These are phyloP conservation scores for Drosophila mimica DNA, from an alignment of 2,888 invertebrate genomes.

Conservation along the genomic window DNA sequence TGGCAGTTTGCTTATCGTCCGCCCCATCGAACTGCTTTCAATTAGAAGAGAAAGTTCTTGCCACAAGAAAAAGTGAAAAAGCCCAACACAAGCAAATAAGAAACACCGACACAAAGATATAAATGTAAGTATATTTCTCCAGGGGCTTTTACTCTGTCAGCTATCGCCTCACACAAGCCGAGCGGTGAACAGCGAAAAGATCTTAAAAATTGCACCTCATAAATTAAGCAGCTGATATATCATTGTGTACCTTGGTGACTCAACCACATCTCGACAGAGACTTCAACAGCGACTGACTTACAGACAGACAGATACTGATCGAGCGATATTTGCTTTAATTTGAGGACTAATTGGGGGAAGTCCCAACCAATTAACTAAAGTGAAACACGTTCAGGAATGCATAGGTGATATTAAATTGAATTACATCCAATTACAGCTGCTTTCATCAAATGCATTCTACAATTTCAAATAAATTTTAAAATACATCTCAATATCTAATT, in stretches of 20 bases:
- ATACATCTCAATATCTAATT: background rate
- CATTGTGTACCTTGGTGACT: constrained; percentile 17
- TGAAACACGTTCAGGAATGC: background rate
- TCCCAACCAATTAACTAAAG: background rate
- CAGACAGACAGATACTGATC: background rate
- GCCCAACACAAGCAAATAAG: constrained; percentile 20
- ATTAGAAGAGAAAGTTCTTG: constrained; percentile 83
- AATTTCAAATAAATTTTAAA: background rate
- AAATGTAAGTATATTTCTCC: constrained; percentile 39
- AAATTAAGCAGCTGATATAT: constrained; percentile 62
- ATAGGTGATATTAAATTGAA: background rate
- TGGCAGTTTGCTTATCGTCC: constrained; percentile 58
- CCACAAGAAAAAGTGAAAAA: constrained; percentile 77
- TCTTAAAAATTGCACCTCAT: constrained; percentile 76
- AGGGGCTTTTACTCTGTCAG: constrained; percentile 52
- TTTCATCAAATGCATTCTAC: background rate
- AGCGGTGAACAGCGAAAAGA: constrained; percentile 26
- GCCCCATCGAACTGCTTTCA: constrained; percentile 79
- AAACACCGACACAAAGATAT: constrained; percentile 33
- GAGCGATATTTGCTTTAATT: background rate
- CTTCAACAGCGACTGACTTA: background rate
- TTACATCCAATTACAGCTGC: background rate
- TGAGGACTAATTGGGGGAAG: constrained; percentile 7
- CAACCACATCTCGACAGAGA: constrained; percentile 6
- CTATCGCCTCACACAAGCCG: constrained; percentile 10